These are phyloP conservation scores for Drosophila affinis DNA, from an alignment of 2,888 invertebrate genomes.

Conservation along the genomic window DNA sequence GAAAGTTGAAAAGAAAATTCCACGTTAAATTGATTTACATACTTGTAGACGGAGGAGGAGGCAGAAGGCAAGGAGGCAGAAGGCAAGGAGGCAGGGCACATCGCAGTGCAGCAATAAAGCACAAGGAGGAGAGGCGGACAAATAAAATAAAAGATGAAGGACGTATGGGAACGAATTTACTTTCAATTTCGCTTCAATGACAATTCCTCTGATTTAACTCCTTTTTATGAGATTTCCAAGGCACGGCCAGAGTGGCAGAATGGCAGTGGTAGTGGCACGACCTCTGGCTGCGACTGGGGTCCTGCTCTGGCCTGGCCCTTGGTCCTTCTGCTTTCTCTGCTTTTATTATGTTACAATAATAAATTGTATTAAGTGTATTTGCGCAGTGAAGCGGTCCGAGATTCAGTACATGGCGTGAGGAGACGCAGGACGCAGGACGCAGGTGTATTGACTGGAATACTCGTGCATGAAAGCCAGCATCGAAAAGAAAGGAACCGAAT, in stretches of 20 bases:
- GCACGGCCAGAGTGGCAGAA: background rate
- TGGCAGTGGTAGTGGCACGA: no score
- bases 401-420: slow-evolving; percentile 6
- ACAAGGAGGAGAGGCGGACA: slow-evolving; percentile 14
- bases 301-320: background rate
- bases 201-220: slow-evolving; percentile 62
- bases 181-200: slow-evolving; percentile 64
- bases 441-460: slow-evolving; percentile 53
- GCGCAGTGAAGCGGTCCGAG: slow-evolving; percentile 28
- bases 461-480: slow-evolving; percentile 17
- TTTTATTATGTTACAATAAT: slow-evolving; percentile 64
- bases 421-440: slow-evolving; percentile 44
- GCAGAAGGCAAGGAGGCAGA: no score
- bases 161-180: slow-evolving; percentile 50
- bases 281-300: slow-evolving; percentile 1
- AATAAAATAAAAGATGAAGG: slow-evolving; percentile 21
- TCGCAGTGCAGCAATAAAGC: slow-evolving; percentile 43
- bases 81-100: background rate
- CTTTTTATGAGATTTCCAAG: slow-evolving; percentile 35
- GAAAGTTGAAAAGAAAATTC: slow-evolving; percentile 33
- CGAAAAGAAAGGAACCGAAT: slow-evolving; percentile 57
- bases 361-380: slow-evolving; percentile 67
- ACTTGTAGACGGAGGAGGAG: slow-evolving; percentile 33
- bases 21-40: slow-evolving; percentile 61
- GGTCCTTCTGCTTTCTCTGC: slow-evolving; percentile 14